Percentiles rank a stretch among this genome's conserved stretches.
phyloP scores from a whole-genome alignment of 2,797 vertebrate genomes.

The Pogonophryne albipinna region DNA sequence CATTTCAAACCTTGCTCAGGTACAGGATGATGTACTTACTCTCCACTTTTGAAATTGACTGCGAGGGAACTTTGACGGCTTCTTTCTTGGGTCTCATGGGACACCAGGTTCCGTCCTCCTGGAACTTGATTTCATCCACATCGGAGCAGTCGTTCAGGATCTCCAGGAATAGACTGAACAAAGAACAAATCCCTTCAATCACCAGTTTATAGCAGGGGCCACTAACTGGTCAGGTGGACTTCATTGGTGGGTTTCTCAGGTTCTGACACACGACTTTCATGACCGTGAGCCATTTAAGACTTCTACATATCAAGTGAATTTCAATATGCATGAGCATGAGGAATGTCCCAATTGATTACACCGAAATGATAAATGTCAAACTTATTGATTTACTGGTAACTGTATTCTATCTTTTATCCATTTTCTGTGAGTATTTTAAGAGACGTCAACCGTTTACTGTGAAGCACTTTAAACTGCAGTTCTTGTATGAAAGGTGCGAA shows the following conservation, averaged over 20 bases:
- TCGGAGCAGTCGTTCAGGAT: slow-evolving; percentile 97
- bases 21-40: slow-evolving; percentile 80
- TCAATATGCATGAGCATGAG: too few relatives aligned
- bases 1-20: background rate
- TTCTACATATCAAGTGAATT: too few relatives aligned
- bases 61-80: slow-evolving; percentile 88
- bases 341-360: background rate
- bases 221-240: background rate
- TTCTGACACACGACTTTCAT: background rate
- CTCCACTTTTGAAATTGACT: slow-evolving; percentile 90
- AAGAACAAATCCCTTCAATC: background rate
- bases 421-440: too few relatives aligned
- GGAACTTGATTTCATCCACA: slow-evolving; percentile 98
- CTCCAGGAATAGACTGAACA: slow-evolving; percentile 94
- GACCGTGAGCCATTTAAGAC: too few relatives aligned
- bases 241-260: background rate
- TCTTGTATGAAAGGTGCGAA: too few relatives aligned
- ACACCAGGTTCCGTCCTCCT: slow-evolving; percentile 97
- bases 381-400: too few relatives aligned
- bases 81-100: slow-evolving; percentile 99
- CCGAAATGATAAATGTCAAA: background rate
- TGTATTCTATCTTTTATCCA: too few relatives aligned
- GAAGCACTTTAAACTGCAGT: too few relatives aligned
- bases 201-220: background rate
- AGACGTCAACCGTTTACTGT: too few relatives aligned